Conservation (phyloP, 2,888 invertebrate species). For the Epinotia demarniana region DNA sequence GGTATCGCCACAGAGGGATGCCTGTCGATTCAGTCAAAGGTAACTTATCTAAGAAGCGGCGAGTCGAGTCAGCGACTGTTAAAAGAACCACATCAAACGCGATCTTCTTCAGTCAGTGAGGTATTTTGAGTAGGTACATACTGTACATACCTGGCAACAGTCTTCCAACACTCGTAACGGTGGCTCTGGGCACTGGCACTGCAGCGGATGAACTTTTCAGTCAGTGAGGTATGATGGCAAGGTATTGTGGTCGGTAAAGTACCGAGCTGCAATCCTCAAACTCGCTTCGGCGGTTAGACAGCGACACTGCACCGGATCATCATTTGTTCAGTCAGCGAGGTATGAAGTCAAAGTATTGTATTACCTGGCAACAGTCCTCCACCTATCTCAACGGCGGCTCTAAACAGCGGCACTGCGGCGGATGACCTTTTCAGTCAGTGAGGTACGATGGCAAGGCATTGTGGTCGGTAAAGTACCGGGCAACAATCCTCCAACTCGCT, state of each 20-base stretch:
- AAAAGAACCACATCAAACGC: slow-evolving; percentile 70
- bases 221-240: neutral
- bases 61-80: slow-evolving; percentile 76
- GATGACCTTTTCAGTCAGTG: slow-evolving; percentile 49
- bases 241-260: neutral
- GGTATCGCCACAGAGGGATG: no score
- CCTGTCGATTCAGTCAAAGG: neutral
- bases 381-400: slow-evolving; percentile 68
- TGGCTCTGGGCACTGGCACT: slow-evolving; percentile 74
- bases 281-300: slow-evolving; percentile 70
- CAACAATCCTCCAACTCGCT: slow-evolving; percentile 73
- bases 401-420: slow-evolving; percentile 76
- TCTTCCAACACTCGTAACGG: slow-evolving; percentile 68
- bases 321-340: neutral
- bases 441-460: no score
- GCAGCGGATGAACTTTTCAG: slow-evolving; percentile 60
- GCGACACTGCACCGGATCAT: slow-evolving; percentile 77
- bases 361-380: slow-evolving; percentile 61
- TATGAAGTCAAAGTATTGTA: neutral
- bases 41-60: slow-evolving; percentile 64
- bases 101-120: neutral
- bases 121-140: neutral
- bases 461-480: slow-evolving; percentile 59
- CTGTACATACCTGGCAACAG: slow-evolving; percentile 54
- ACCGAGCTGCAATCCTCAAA: slow-evolving; percentile 76